Evolutionary conservation across 2,113 vertebrate species (phyloP).

Genomic region (Charina bottae): DNA sequence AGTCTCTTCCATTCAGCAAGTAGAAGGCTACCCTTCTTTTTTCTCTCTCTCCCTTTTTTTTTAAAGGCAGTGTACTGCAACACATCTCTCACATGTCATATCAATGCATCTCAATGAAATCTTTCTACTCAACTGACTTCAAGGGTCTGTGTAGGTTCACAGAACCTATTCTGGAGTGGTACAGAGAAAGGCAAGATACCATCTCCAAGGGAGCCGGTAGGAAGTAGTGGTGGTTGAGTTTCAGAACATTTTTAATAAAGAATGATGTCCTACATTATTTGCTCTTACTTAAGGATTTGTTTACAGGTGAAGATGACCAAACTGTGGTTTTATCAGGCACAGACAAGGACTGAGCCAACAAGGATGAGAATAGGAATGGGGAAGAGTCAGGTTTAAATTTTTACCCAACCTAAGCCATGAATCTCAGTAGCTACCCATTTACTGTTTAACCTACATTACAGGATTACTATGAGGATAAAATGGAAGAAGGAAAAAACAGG

Average conservation of each 20-base stretch:
- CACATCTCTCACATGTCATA: constrained; percentile 50
- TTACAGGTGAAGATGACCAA: not conserved
- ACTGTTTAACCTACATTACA: not conserved
- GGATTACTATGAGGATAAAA: not conserved
- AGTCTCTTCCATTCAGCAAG: constrained; percentile 71
- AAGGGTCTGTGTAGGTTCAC: constrained; percentile 46
- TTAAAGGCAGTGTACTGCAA: not conserved
- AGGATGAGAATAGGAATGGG: not conserved
- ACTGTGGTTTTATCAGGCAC: not conserved
- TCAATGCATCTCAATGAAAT: constrained; percentile 61
- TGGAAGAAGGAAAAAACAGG: not conserved
- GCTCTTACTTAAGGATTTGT: not conserved
- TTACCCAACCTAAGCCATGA: not conserved
- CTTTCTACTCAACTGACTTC: constrained; percentile 55
- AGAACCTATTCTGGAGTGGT: constrained; percentile 1
- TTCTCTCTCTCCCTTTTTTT: not conserved
- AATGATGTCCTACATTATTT: not conserved
- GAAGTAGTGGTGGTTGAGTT: not conserved
- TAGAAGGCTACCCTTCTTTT: constrained; percentile 42
- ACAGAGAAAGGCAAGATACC: not conserved
- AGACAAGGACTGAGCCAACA: not conserved
- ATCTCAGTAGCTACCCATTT: not conserved
- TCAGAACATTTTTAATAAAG: constrained; percentile 32
- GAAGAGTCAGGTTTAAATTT: not conserved
- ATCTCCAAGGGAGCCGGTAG: not conserved